Evolutionary conservation across 2,888 invertebrate species (phyloP).

Genomic region (Lithophane semibrunnea): DNA sequence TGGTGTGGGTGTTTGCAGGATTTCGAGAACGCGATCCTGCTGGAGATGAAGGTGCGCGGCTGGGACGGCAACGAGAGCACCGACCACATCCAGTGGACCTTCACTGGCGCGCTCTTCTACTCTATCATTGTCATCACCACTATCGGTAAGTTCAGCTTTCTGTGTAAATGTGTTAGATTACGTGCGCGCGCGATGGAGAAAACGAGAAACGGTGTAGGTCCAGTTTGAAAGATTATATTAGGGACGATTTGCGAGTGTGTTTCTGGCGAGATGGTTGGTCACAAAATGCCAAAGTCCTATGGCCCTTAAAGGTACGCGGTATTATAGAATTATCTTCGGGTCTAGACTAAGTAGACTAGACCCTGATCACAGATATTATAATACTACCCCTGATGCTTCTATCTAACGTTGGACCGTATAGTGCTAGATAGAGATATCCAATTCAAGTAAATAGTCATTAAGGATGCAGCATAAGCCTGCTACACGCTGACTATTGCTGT

Average conservation of each 20-base stretch:
- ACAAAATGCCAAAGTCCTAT: not conserved
- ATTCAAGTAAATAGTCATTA: not conserved
- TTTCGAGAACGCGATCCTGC: constrained; percentile 91
- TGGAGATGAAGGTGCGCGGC: constrained; percentile 96
- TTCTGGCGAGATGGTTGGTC: not conserved
- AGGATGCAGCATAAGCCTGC: not conserved
- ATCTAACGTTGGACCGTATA: too few species aligned
- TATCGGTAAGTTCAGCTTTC: constrained; percentile 92
- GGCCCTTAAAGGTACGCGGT: too few species aligned
- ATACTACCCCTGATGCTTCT: too few species aligned
- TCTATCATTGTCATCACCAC: constrained; percentile 99
- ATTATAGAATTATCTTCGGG: not conserved
- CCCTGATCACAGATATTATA: too few species aligned
- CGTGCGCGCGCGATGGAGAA: constrained; percentile 2
- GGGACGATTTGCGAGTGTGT: not conserved
- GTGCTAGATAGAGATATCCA: not conserved
- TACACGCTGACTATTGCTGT: not conserved
- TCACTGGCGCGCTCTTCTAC: constrained; percentile 97
- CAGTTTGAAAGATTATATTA: not conserved
- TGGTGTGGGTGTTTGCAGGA: constrained; percentile 72
- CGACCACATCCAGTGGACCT: constrained; percentile 94
- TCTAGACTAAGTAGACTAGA: too few species aligned
- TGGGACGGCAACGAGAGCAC: constrained; percentile 95
- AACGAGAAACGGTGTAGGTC: constrained; percentile 14
- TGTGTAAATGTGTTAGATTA: constrained; percentile 26